These are phyloP conservation scores for Miichthys miiuy DNA, from an alignment of 2,797 vertebrate species.

Conservation along the genomic window DNA sequence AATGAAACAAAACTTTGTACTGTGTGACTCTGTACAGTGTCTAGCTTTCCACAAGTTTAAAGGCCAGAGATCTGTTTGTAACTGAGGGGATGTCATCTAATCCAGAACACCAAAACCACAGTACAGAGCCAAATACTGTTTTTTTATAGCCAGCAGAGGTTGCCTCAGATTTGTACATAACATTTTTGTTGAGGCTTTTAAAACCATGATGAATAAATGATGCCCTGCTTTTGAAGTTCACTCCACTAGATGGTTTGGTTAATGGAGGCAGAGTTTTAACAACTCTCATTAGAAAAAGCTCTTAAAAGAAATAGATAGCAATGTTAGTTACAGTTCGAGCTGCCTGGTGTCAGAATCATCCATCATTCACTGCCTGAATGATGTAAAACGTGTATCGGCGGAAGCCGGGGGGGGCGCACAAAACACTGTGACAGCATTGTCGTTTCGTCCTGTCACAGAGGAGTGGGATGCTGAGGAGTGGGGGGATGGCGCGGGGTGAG, in stretches of 20 bases:
- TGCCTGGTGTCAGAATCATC: conserved; percentile 61
- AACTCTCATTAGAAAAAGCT: conserved; percentile 70
- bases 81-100: conserved; percentile 37
- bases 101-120: conserved; percentile 41
- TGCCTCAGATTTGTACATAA: conserved; percentile 64
- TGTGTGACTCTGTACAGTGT: not conserved
- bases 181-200: conserved; percentile 77
- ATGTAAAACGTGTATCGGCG: conserved; percentile 42
- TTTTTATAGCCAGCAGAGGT: conserved; percentile 47
- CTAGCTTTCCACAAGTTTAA: conserved; percentile 18
- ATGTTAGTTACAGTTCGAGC: conserved; percentile 58
- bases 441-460: conserved; percentile 47
- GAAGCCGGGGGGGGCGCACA: conserved; percentile 41
- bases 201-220: conserved; percentile 79
- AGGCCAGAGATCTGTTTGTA: conserved; percentile 31
- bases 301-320: conserved; percentile 65
- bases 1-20: not conserved
- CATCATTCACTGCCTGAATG: conserved; percentile 59
- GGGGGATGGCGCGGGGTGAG: not conserved
- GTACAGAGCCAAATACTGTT: conserved; percentile 17
- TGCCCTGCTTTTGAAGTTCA: conserved; percentile 70
- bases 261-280: conserved; percentile 70
- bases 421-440: conserved; percentile 58
- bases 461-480: conserved; percentile 39
- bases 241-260: conserved; percentile 60